Percentiles rank a stretch among this genome's conserved stretches.
These are phyloP conservation scores for Procambarus clarkii DNA, from an alignment of 1,140 invertebrate species.

Conservation along the genomic window DNA sequence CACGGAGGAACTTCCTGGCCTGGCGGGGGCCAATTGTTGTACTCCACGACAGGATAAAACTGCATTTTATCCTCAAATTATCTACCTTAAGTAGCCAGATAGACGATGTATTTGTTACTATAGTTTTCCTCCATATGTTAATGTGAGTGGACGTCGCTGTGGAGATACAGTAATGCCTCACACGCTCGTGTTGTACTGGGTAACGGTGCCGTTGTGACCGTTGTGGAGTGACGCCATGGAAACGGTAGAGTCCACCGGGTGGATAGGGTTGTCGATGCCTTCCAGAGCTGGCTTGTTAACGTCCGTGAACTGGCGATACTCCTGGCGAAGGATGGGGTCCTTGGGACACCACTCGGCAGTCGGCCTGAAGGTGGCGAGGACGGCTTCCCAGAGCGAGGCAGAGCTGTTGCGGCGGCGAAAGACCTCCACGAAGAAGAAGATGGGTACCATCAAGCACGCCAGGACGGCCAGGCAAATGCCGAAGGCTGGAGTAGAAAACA, in stretches of 20 bases:
- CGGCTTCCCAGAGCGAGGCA: conserved; percentile 14
- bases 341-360: conserved; percentile 61
- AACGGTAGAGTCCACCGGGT: conserved; percentile 26
- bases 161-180: background rate
- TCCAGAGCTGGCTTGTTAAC: background rate
- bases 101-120: no score
- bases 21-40: no score
- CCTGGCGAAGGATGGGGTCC: conserved; percentile 31
- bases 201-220: background rate
- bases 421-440: conserved; percentile 59
- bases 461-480: conserved; percentile 58
- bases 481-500: conserved; percentile 31
- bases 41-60: no score
- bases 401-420: background rate
- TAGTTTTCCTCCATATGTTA: no score
- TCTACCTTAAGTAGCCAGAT: no score
- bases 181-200: conserved; percentile 25
- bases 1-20: no score
- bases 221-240: conserved; percentile 14
- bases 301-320: conserved; percentile 37
- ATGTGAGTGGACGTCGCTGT: no score
- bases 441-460: conserved; percentile 43
- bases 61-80: no score
- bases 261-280: conserved; percentile 57
- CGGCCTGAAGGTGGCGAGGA: conserved; percentile 33